Conservation (phyloP, 2,113 vertebrate genomes). For the Ceyx margarethae region DNA sequence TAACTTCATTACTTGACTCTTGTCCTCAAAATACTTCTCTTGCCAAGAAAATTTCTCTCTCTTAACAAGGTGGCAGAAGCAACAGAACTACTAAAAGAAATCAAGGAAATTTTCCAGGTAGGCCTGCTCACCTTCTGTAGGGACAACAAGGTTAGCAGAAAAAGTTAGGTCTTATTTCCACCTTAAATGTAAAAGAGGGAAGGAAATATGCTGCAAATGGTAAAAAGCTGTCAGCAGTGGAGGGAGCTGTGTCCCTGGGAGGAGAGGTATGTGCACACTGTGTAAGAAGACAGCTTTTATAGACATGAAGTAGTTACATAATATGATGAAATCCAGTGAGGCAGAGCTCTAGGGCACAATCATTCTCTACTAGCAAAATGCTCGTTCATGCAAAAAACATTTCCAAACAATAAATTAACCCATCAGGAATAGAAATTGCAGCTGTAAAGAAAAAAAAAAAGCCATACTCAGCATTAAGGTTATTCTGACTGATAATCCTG, state of each 20-base stretch:
- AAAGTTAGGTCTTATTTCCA: not conserved
- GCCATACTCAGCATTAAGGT: not conserved
- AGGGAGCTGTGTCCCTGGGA: not conserved
- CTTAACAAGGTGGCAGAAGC: not conserved
- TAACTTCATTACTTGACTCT: not conserved
- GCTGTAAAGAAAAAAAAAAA: not conserved
- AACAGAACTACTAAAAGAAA: not conserved
- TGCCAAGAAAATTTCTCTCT: not conserved
- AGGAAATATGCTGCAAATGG: not conserved
- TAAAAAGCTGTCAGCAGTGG: not conserved
- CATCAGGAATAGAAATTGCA: slow-evolving; percentile 16
- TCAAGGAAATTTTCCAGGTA: not conserved
- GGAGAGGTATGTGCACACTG: not conserved
- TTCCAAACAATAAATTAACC: slow-evolving; percentile 18
- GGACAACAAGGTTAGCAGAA: not conserved
- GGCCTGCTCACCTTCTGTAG: not conserved
- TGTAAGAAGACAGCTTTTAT: not conserved
- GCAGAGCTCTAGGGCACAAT: slow-evolving; percentile 54
- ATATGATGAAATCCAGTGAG: slow-evolving; percentile 47
- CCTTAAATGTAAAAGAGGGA: not conserved
- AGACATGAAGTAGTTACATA: slow-evolving; percentile 39
- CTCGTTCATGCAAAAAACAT: slow-evolving; percentile 27
- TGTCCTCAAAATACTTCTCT: not conserved
- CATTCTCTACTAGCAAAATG: slow-evolving; percentile 42
- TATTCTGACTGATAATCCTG: not conserved